phyloP scores from a whole-genome alignment of 2,888 invertebrate genomes.

The Elysia crispata region DNA sequence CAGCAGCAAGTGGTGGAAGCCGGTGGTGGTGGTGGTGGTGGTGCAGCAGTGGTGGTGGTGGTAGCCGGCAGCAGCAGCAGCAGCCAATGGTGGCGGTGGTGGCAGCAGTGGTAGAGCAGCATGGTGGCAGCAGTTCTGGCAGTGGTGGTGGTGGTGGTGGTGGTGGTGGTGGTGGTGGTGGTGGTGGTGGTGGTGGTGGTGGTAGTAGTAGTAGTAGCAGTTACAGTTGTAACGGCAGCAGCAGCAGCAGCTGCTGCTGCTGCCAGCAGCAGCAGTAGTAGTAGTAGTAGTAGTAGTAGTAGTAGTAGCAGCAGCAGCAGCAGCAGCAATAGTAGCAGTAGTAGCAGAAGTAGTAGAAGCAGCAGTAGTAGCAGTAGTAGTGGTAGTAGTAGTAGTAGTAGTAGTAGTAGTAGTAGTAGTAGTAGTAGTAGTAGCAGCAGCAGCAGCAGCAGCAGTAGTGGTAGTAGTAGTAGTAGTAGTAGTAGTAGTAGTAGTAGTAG shows the following conservation, averaged over 20 bases:
- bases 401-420: constrained; percentile 28
- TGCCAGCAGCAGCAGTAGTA: not conserved
- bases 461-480: constrained; percentile 26
- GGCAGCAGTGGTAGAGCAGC: not conserved
- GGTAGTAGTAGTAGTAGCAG: too few species aligned
- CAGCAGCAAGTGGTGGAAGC: not conserved
- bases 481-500: constrained; percentile 28
- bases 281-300: constrained; percentile 20
- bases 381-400: constrained; percentile 26
- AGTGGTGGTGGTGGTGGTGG: not conserved
- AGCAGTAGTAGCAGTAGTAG: too few species aligned
- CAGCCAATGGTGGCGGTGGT: not conserved
- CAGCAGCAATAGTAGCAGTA: too few species aligned
- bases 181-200: constrained; percentile 1
- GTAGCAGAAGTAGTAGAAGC: too few species aligned
- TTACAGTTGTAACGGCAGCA: too few species aligned
- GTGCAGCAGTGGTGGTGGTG: not conserved
- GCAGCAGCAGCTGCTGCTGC: too few species aligned
- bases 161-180: not conserved
- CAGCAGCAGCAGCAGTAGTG: not conserved
- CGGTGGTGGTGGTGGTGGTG: not conserved
- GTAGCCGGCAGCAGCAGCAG: too few species aligned
- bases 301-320: not conserved
- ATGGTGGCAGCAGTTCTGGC: not conserved
- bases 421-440: constrained; percentile 14